Percentiles rank a stretch among this genome's conserved stretches.
Conservation (phyloP, 2,113 vertebrate genomes). For the Hucho hucho region DNA sequence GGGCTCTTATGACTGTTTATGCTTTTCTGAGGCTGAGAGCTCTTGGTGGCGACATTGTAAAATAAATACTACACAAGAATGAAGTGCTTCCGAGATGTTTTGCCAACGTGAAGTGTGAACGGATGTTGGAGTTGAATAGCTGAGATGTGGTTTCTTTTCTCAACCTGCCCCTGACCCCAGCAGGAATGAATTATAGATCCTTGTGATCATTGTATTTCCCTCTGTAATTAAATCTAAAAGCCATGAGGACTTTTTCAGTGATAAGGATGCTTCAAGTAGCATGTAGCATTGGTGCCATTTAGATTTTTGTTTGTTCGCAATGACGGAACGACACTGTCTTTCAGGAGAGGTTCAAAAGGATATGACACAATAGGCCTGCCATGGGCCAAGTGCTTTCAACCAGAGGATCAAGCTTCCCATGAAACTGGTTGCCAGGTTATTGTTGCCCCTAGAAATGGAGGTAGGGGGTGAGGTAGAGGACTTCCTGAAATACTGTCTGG, state of each 20-base stretch:
- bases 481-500: constrained; percentile 52
- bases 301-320: not conserved
- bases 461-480: constrained; percentile 55
- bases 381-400: constrained; percentile 62
- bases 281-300: not conserved
- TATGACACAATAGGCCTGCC: constrained; percentile 45
- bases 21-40: not conserved
- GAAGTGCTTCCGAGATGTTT: not conserved
- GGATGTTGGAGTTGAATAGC: not conserved
- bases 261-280: constrained; percentile 8
- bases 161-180: not conserved
- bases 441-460: constrained; percentile 77
- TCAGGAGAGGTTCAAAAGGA: constrained; percentile 27
- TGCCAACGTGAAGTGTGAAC: not conserved
- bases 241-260: not conserved
- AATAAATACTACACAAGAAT: not conserved
- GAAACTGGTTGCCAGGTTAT: constrained; percentile 84
- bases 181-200: not conserved
- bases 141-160: not conserved
- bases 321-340: constrained; percentile 7
- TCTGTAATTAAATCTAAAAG: not conserved
- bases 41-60: not conserved
- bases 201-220: constrained; percentile 6
- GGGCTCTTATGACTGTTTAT: not conserved
- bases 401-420: constrained; percentile 66